Conservation (phyloP, 1,140 invertebrate species). For the Gonatopus flavifemur region DNA sequence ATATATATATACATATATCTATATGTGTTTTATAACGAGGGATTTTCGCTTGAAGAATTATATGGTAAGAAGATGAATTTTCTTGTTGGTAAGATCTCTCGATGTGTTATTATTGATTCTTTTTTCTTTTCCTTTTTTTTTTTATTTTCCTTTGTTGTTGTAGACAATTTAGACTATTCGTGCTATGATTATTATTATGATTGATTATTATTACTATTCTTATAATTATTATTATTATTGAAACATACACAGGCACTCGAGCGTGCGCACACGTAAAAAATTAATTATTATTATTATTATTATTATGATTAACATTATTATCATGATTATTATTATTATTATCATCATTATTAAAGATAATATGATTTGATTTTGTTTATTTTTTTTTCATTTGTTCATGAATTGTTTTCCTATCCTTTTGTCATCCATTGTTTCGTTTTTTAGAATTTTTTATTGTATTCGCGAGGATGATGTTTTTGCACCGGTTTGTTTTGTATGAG, state of each 20-base stretch:
- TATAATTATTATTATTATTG: not conserved
- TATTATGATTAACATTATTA: not conserved
- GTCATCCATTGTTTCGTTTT: no score
- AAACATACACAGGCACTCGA: conserved; percentile 1
- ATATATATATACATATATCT: conserved; percentile 26
- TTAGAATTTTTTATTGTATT: no score
- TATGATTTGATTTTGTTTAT: conserved; percentile 38
- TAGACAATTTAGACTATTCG: not conserved
- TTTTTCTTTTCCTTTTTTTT: not conserved
- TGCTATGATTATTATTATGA: conserved; percentile 16
- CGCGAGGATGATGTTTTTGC: no score
- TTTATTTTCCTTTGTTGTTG: not conserved
- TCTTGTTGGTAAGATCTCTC: not conserved
- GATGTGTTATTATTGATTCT: not conserved
- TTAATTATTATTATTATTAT: not conserved
- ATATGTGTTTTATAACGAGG: no score
- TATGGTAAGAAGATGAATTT: not conserved
- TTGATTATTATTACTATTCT: no score
- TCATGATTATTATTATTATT: not conserved
- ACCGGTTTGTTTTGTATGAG: no score
- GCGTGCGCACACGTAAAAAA: conserved; percentile 7
- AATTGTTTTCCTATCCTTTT: no score
- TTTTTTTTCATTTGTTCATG: conserved; percentile 8
- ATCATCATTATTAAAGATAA: conserved; percentile 35
- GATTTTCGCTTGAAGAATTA: no score